Evolutionary conservation across 2,113 vertebrate species (phyloP).

Genomic region (Emydocephalus ijimae): DNA sequence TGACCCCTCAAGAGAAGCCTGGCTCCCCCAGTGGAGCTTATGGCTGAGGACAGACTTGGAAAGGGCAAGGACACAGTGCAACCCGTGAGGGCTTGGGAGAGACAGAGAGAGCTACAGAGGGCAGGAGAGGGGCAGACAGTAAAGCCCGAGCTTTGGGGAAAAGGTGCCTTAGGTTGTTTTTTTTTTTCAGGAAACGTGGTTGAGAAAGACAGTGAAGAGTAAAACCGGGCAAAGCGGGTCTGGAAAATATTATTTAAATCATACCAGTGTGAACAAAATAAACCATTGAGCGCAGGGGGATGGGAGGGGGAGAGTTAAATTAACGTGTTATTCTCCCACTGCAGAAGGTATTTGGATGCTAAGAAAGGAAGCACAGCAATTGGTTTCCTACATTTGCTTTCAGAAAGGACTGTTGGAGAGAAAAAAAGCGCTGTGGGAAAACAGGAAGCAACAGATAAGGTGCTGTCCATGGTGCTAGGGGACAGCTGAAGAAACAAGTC

Average conservation of each 20-base stretch:
- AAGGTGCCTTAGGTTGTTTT: neutral
- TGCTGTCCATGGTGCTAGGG: conserved; percentile 93
- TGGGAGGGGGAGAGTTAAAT: too few relatives aligned
- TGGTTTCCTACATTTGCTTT: too few relatives aligned
- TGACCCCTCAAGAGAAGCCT: neutral
- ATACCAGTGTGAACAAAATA: neutral
- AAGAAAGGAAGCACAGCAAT: neutral
- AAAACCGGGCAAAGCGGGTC: neutral
- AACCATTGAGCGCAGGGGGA: neutral
- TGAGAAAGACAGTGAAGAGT: neutral
- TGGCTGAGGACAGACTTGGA: neutral
- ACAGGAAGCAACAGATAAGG: neutral
- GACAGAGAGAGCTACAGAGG: too few relatives aligned
- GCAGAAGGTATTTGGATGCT: neutral
- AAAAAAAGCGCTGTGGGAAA: neutral
- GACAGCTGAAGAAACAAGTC: neutral
- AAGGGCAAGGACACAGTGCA: neutral
- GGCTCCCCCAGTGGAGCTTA: too few relatives aligned
- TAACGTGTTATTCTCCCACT: too few relatives aligned
- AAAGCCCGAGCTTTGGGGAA: neutral
- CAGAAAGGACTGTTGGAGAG: neutral
- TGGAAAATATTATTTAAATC: neutral
- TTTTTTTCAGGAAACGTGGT: too few relatives aligned
- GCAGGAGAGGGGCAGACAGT: neutral
- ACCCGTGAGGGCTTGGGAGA: neutral